Conservation (phyloP, 2,113 vertebrate genomes). For the Turnix velox region DNA sequence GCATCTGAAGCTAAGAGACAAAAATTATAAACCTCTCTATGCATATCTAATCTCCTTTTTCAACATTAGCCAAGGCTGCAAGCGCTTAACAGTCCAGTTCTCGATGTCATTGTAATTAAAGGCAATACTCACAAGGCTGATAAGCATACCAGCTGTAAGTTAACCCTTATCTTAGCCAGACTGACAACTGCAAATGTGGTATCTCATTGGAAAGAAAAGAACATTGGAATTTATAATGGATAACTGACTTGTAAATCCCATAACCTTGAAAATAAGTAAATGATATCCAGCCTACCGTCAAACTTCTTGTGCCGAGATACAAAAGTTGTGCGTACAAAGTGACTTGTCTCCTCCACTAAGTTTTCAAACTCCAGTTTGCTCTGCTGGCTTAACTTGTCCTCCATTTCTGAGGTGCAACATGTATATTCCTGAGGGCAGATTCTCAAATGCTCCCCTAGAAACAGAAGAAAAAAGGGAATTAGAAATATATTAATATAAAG, state of each 20-base stretch:
- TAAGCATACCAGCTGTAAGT: slow-evolving; percentile 34
- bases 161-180: slow-evolving; percentile 42
- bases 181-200: not conserved
- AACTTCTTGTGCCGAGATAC: slow-evolving; percentile 91
- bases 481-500: not conserved
- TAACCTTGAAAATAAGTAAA: slow-evolving; percentile 18
- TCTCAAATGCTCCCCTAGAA: slow-evolving; percentile 86
- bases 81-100: not conserved
- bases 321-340: slow-evolving; percentile 89
- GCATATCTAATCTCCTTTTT: slow-evolving; percentile 22
- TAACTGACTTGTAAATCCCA: not conserved
- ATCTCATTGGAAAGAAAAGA: not conserved
- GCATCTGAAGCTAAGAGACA: slow-evolving; percentile 21
- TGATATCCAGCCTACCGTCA: slow-evolving; percentile 80
- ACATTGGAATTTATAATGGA: not conserved
- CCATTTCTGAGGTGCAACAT: slow-evolving; percentile 93
- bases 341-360: slow-evolving; percentile 86
- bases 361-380: slow-evolving; percentile 92
- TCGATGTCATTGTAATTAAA: slow-evolving; percentile 52
- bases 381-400: slow-evolving; percentile 86
- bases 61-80: slow-evolving; percentile 40
- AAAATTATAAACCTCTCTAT: slow-evolving; percentile 9
- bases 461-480: not conserved
- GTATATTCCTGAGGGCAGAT: slow-evolving; percentile 90
- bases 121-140: slow-evolving; percentile 25